Evolutionary conservation across 2,797 vertebrate species (phyloP).

Genomic region (Nannoperca australis): DNA sequence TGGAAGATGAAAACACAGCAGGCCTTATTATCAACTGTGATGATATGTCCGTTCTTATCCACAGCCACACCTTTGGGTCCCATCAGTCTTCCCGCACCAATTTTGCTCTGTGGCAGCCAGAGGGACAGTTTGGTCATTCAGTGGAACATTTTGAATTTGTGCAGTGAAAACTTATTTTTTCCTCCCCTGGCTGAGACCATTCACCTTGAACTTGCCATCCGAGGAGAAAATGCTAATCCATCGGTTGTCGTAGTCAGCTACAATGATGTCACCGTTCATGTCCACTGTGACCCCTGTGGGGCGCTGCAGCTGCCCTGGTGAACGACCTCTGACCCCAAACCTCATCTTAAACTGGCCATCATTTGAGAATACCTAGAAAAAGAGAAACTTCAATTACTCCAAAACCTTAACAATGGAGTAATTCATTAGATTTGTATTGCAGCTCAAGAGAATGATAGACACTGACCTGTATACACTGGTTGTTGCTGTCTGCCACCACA

Average conservation of each 20-base stretch:
- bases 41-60: constrained; percentile 96
- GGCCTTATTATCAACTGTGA: constrained; percentile 97
- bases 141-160: background rate
- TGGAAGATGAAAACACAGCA: constrained; percentile 99
- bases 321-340: constrained; percentile 94
- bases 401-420: background rate
- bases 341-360: constrained; percentile 96
- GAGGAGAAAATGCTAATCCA: constrained; percentile 99
- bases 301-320: constrained; percentile 95
- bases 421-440: background rate
- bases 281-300: constrained; percentile 95
- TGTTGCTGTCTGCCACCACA: constrained; percentile 97
- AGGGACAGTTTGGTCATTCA: background rate
- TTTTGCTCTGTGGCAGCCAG: constrained; percentile 87
- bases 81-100: constrained; percentile 94
- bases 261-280: constrained; percentile 94
- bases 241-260: constrained; percentile 97
- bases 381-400: background rate
- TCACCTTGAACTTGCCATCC: constrained; percentile 96
- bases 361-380: constrained; percentile 91
- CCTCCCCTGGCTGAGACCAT: background rate
- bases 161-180: rapidly evolving
- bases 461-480: constrained; percentile 94
- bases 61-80: constrained; percentile 96
- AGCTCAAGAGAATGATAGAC: background rate